Evolutionary conservation across 64 coral and sea anemone species (phyloP).

Genomic region (Catalaphyllia jardinei): DNA sequence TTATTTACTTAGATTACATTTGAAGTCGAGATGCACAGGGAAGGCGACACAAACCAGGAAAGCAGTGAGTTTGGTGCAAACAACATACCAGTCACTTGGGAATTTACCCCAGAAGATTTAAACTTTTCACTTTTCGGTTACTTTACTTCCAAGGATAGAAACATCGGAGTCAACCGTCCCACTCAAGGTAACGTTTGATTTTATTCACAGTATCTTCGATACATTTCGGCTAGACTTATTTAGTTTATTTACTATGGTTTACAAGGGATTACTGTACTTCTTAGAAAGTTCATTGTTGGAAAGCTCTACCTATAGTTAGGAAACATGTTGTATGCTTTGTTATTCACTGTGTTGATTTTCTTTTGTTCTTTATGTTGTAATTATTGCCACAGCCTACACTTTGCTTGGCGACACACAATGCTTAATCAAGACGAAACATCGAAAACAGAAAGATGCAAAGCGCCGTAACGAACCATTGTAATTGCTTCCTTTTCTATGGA

Average conservation of each 20-base stretch:
- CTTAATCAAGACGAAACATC: not conserved
- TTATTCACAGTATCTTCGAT: not conserved
- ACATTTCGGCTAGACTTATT: not conserved
- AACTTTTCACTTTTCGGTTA: slow-evolving; percentile 32
- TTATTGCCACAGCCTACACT: slow-evolving; percentile 17
- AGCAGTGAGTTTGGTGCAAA: not conserved
- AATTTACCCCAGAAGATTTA: slow-evolving; percentile 15
- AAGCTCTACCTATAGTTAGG: slow-evolving; percentile 24
- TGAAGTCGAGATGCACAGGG: slow-evolving; percentile 13
- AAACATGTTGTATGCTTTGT: slow-evolving; percentile 30
- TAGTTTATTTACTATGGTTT: slow-evolving; percentile 14
- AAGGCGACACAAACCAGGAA: not conserved
- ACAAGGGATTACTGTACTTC: slow-evolving; percentile 14
- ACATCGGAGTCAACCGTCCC: not conserved
- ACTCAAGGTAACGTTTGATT: slow-evolving; percentile 13
- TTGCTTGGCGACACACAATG: slow-evolving; percentile 19
- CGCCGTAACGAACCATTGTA: slow-evolving; percentile 21
- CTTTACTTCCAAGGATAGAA: slow-evolving; percentile 32
- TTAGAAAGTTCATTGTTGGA: slow-evolving; percentile 8
- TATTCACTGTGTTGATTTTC: slow-evolving; percentile 13
- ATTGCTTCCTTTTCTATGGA: not conserved
- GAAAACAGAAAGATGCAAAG: not conserved
- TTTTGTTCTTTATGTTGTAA: slow-evolving; percentile 54
- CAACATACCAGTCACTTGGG: slow-evolving; percentile 18
- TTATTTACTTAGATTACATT: not conserved